Conservation (phyloP, 1,140 invertebrate genomes). For the Halotydeus destructor region DNA sequence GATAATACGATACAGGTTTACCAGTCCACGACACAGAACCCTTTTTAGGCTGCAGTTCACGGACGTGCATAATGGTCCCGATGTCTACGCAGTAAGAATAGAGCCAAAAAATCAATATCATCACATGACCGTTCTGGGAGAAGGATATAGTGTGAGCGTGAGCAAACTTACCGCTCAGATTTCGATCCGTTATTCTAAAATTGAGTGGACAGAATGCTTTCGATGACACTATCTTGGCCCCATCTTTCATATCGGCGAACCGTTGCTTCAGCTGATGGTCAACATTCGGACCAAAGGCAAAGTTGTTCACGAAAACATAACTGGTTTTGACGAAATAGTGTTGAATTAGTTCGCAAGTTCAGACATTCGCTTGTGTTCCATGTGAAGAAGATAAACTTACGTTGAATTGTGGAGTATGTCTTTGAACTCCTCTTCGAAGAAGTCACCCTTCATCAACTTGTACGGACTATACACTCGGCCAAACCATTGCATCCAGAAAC, state of each 20-base stretch:
- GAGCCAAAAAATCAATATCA: too few species aligned
- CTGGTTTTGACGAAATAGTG: constrained; percentile 20
- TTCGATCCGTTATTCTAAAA: constrained; percentile 86
- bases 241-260: constrained; percentile 86
- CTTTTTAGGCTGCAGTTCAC: constrained; percentile 74
- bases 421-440: constrained; percentile 66
- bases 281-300: constrained; percentile 86
- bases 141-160: not conserved
- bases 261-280: constrained; percentile 86
- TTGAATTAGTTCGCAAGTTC: not conserved
- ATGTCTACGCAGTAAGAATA: constrained; percentile 51
- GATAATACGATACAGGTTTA: constrained; percentile 90
- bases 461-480: constrained; percentile 81
- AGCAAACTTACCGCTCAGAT: constrained; percentile 37
- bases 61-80: constrained; percentile 94
- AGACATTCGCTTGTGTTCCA: too few species aligned
- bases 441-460: constrained; percentile 77
- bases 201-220: constrained; percentile 94
- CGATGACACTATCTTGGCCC: constrained; percentile 89
- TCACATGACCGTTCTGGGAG: not conserved
- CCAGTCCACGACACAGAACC: constrained; percentile 96
- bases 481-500: constrained; percentile 88
- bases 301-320: constrained; percentile 96
- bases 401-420: constrained; percentile 77
- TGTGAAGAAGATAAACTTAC: constrained; percentile 25